Evolutionary conservation across 2,797 vertebrate genomes (phyloP), one percentile per base, ranked within the genome.

Genomic region (Sebastes goodei): DNA sequence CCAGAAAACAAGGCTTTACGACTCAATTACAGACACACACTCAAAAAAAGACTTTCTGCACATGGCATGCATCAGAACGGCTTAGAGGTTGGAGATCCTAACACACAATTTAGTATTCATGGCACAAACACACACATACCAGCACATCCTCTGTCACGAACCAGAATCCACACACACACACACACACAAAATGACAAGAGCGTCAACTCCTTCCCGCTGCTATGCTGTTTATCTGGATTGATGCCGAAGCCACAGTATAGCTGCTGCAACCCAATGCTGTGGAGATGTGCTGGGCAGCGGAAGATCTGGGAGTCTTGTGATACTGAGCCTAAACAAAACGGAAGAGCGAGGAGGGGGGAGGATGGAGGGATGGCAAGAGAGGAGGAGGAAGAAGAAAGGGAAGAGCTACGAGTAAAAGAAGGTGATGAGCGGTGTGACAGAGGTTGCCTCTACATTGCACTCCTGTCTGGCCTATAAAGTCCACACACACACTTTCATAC

Each of bases 51-150:
- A 71, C 53, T 79, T 83, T 42, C 60, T 30, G 49, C 59, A 82
- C 71, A 49, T 61, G 62, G 65, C 71, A 82, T 52, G 62, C 59
- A 83, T 71, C 33, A 79, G 52, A 74, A 68, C n/a, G 17, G 76
- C 87, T 77, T 25, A 60, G 70, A 84, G 79, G 81, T 74, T 12
- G 23, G 59, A 74, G 77, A 88, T 82, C 80, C 72, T 77, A 64
- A 81, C 70, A 29, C 73, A 3, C 56, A 59, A 70, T 84, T 89
- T 89, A 83, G 78, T 81, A 88, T 90, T 90, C 86, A 74, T 60
- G 42, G 33, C 89, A 82, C 88, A 86, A 59, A 80, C 61, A 25
- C 78, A 71, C 67, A 82, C 84, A 84, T 74, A 30, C 73, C 32
- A 74, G 74, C 84, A 71, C 87, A 66, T 80, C 67, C 65, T 83